phyloP scores from a whole-genome alignment of 2,888 invertebrate species.

The Cheilosia impressa region DNA sequence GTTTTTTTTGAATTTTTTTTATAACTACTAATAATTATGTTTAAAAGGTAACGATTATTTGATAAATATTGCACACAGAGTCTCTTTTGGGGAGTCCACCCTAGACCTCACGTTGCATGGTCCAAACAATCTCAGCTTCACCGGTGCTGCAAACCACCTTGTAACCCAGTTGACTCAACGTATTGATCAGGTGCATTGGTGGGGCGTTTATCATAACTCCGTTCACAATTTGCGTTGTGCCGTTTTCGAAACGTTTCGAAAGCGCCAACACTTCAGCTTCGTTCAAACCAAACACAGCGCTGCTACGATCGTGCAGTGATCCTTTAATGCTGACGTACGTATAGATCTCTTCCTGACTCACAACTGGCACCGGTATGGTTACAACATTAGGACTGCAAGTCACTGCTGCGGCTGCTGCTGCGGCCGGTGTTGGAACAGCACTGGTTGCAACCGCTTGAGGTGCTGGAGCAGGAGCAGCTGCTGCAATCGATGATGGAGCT shows the following conservation, averaged over 20 bases:
- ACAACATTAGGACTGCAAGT: constrained; percentile 80
- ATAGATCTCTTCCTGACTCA: constrained; percentile 85
- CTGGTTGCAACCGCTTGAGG: constrained; percentile 45
- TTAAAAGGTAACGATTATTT: constrained; percentile 53
- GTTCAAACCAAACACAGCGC: constrained; percentile 90
- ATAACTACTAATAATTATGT: constrained; percentile 77
- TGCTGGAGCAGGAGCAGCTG: constrained; percentile 34
- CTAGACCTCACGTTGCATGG: constrained; percentile 91
- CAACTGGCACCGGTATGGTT: constrained; percentile 83
- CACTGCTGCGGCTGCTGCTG: constrained; percentile 60
- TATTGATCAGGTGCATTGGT: constrained; percentile 89
- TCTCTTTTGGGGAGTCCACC: constrained; percentile 17
- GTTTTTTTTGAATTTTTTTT: constrained; percentile 77
- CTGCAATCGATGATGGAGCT: constrained; percentile 36
- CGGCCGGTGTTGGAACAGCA: constrained; percentile 69
- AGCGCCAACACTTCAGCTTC: constrained; percentile 89
- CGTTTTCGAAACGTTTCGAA: constrained; percentile 88
- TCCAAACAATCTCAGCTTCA: constrained; percentile 93
- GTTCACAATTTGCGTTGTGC: constrained; percentile 87
- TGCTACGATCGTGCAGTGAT: constrained; percentile 89
- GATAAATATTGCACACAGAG: constrained; percentile 61
- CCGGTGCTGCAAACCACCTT: constrained; percentile 91
- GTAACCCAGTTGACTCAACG: constrained; percentile 91
- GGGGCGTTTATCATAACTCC: constrained; percentile 89
- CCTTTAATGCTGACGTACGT: constrained; percentile 92